A percentile compares a stretch with the other conserved stretches of the same genome.
Evolutionary conservation across 2,888 invertebrate species (phyloP).

Genomic region (Pyrrhosoma nymphula): DNA sequence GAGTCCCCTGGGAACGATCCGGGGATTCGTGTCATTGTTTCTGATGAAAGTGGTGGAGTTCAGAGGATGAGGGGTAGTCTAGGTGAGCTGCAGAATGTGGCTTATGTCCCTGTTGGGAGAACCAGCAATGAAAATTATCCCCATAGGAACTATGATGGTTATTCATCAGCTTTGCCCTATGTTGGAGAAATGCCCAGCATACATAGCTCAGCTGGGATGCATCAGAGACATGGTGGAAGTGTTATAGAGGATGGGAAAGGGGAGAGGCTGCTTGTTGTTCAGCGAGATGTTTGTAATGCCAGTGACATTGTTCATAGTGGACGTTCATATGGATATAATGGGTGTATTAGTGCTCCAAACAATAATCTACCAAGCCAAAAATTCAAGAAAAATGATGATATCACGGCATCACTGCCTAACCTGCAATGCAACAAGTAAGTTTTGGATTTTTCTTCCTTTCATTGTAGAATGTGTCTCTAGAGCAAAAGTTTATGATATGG

Average conservation of each 20-base stretch:
- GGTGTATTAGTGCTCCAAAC: constrained; percentile 53
- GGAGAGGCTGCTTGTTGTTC: neutral
- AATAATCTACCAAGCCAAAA: neutral
- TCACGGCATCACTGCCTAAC: constrained; percentile 33
- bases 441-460: neutral
- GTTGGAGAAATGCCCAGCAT: constrained; percentile 42
- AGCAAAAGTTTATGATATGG: neutral
- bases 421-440: constrained; percentile 43
- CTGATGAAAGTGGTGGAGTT: neutral
- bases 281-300: constrained; percentile 7
- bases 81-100: constrained; percentile 8
- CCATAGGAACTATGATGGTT: constrained; percentile 43
- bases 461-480: neutral
- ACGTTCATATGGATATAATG: constrained; percentile 36
- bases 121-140: neutral
- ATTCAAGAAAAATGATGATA: constrained; percentile 59
- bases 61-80: constrained; percentile 31
- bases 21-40: constrained; percentile 33
- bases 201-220: constrained; percentile 41
- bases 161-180: neutral
- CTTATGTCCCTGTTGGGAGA: neutral
- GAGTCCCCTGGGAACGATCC: constrained; percentile 19
- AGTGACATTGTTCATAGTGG: constrained; percentile 34
- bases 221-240: constrained; percentile 38
- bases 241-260: neutral